Conservation (phyloP, 2,888 invertebrate species). For the Beris morrisii region DNA sequence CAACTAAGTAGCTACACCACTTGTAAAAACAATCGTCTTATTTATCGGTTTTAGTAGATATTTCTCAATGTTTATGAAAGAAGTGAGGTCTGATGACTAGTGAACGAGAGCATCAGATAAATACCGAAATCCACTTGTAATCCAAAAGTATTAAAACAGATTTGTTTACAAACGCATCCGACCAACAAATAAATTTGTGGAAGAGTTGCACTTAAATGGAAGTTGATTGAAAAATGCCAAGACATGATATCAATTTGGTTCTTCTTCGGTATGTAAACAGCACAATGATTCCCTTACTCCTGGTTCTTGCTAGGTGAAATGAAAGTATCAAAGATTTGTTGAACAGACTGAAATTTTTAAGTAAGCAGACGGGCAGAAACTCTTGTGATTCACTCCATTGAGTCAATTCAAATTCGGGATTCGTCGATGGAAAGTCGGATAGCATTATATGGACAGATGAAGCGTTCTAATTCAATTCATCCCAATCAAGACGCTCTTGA, state of each 20-base stretch:
- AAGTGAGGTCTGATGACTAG: constrained; percentile 6
- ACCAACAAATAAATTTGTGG: background rate
- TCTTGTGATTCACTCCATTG: background rate
- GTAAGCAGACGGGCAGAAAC: too few relatives aligned
- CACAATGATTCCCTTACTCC: too few relatives aligned
- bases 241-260: too few relatives aligned
- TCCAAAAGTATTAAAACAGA: background rate
- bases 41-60: too few relatives aligned
- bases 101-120: background rate
- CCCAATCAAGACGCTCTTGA: constrained; percentile 12
- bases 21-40: too few relatives aligned
- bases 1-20: too few relatives aligned
- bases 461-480: constrained; percentile 13
- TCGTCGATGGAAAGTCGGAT: constrained; percentile 3
- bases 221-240: too few relatives aligned
- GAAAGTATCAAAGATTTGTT: too few relatives aligned
- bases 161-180: constrained; percentile 15
- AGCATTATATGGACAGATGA: background rate
- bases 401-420: background rate
- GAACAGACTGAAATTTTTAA: too few relatives aligned
- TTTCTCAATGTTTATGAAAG: constrained; percentile 1
- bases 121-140: constrained; percentile 1
- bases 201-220: too few relatives aligned
- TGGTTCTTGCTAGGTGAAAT: too few relatives aligned
- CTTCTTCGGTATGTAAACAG: too few relatives aligned